Evolutionary conservation across 2,888 invertebrate species (phyloP).

Genomic region (Andrena bucephala): DNA sequence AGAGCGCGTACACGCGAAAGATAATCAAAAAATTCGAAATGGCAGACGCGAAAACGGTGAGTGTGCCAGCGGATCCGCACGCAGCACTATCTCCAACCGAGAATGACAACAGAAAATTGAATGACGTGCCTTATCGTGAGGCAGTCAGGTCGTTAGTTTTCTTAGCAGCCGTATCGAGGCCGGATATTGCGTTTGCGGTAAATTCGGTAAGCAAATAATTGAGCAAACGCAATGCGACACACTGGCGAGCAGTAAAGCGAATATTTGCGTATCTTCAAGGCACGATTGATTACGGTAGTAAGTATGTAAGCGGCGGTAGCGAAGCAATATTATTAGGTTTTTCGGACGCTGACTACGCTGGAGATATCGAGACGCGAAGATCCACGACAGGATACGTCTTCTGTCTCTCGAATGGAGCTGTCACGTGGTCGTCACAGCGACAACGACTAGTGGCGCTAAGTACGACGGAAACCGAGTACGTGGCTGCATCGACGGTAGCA

Average conservation of each 20-base stretch:
- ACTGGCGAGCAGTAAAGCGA: neutral
- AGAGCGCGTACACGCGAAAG: neutral
- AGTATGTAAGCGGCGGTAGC: neutral
- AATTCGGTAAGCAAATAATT: neutral
- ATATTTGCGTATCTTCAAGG: neutral
- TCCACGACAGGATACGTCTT: conserved; percentile 2
- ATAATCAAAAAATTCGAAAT: neutral
- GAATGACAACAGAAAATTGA: neutral
- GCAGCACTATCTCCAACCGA: neutral
- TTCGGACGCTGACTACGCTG: conserved; percentile 1
- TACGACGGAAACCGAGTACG: neutral
- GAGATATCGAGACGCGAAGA: neutral
- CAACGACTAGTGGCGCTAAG: neutral
- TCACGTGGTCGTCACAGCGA: neutral
- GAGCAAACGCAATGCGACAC: neutral
- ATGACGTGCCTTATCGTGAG: neutral
- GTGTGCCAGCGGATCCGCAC: neutral
- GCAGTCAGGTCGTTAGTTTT: conserved; percentile 7
- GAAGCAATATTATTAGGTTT: neutral
- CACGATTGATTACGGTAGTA: neutral
- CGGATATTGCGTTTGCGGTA: conserved; percentile 5
- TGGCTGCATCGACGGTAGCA: too few species aligned
- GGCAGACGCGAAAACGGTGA: neutral
- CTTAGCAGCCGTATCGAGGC: neutral
- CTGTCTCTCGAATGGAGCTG: neutral